Conservation (phyloP, 2,113 vertebrate genomes). For the Siphamia tubifer region DNA sequence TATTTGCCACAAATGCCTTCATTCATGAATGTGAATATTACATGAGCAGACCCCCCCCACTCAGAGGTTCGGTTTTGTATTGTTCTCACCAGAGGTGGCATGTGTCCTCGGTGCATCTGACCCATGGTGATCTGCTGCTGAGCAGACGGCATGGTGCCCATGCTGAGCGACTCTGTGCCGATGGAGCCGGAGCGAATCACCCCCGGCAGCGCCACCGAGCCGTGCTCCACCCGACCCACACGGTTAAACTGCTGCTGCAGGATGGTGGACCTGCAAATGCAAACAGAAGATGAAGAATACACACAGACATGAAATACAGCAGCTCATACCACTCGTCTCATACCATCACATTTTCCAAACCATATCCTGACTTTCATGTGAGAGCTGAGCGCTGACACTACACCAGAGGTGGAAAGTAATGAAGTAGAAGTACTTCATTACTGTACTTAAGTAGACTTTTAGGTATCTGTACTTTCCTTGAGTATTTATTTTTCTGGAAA, state of each 20-base stretch:
- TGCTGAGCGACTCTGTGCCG: slow-evolving; percentile 91
- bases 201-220: slow-evolving; percentile 91
- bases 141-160: slow-evolving; percentile 94
- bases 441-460: too few relatives aligned
- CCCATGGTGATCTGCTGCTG: slow-evolving; percentile 96
- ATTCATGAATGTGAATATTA: background rate
- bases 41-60: background rate
- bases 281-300: background rate
- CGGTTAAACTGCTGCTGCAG: slow-evolving; percentile 98
- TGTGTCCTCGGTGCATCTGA: slow-evolving; percentile 98
- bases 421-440: too few relatives aligned
- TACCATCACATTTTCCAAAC: too few relatives aligned
- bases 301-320: background rate
- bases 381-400: too few relatives aligned
- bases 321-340: too few relatives aligned
- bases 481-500: too few relatives aligned
- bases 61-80: slow-evolving; percentile 1
- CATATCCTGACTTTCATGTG: too few relatives aligned
- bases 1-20: too few relatives aligned
- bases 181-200: slow-evolving; percentile 96
- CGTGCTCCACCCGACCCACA: slow-evolving; percentile 89
- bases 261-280: slow-evolving; percentile 81
- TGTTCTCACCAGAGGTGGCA: slow-evolving; percentile 91
- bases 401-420: too few relatives aligned
- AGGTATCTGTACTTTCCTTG: too few relatives aligned